Percentiles rank a stretch among this genome's conserved stretches.
phyloP scores from a whole-genome alignment of 2,797 vertebrate genomes.

The Myoxocephalus aenaeus region DNA sequence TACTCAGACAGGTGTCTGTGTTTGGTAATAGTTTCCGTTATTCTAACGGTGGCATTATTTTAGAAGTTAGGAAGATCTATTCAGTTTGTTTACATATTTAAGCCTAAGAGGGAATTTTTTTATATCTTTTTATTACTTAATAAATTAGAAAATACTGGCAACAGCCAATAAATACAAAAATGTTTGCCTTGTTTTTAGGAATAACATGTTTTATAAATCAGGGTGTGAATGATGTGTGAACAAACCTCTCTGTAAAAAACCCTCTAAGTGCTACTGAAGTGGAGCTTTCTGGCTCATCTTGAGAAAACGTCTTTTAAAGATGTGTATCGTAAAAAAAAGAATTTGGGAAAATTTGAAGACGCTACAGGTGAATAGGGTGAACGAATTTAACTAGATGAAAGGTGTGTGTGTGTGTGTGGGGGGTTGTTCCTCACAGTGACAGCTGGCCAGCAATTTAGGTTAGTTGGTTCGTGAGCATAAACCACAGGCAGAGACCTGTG shows the following conservation, averaged over 20 bases:
- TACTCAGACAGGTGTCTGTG: background rate
- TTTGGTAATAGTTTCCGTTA: background rate
- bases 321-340: no score
- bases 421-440: slow-evolving; percentile 32
- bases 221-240: no score
- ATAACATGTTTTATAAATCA: background rate
- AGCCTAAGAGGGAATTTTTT: no score
- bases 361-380: no score
- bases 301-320: no score
- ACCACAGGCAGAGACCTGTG: slow-evolving; percentile 6
- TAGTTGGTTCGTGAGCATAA: background rate
- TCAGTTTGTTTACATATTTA: background rate
- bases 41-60: background rate
- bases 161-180: background rate
- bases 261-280: no score
- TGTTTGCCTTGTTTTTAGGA: background rate
- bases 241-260: no score
- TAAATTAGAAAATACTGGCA: no score
- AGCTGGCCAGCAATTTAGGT: slow-evolving; percentile 46
- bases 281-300: no score
- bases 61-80: background rate
- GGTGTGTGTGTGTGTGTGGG: background rate
- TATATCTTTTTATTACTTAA: background rate
- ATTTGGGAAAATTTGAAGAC: no score
- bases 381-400: no score